Evolutionary conservation across 2,888 invertebrate genomes (phyloP).

Genomic region (Drosophila glabriapex): DNA sequence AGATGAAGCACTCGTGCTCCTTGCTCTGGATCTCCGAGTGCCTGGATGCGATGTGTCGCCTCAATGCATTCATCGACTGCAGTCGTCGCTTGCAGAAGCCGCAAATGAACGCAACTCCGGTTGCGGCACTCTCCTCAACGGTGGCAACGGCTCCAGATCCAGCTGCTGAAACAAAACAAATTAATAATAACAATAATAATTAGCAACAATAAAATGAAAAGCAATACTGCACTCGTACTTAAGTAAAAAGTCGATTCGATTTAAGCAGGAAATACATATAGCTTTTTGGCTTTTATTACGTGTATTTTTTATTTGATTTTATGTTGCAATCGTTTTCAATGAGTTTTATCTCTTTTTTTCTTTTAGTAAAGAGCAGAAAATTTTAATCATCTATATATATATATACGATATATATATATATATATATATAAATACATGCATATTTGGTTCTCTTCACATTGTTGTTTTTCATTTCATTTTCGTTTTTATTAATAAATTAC

Average conservation of each 20-base stretch:
- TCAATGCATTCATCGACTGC: slow-evolving; percentile 83
- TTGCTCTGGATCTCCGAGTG: slow-evolving; percentile 82
- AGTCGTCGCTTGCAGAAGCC: slow-evolving; percentile 81
- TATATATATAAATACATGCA: slow-evolving; percentile 34
- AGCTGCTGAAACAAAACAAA: slow-evolving; percentile 23
- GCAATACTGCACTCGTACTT: not conserved
- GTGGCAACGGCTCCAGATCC: not conserved
- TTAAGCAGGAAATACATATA: slow-evolving; percentile 59
- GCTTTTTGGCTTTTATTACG: slow-evolving; percentile 50
- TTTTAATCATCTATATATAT: slow-evolving; percentile 3
- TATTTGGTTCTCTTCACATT: slow-evolving; percentile 43
- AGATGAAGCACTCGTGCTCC: slow-evolving; percentile 82
- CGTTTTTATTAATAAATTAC: slow-evolving; percentile 22
- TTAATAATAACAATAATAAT: not conserved
- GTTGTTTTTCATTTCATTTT: not conserved
- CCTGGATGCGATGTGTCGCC: slow-evolving; percentile 84
- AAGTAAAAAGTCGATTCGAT: slow-evolving; percentile 13
- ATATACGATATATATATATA: slow-evolving; percentile 12
- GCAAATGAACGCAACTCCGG: slow-evolving; percentile 71
- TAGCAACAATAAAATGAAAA: too few species aligned
- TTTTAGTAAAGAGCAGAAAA: slow-evolving; percentile 23
- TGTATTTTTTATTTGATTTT: slow-evolving; percentile 39
- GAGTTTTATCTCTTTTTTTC: slow-evolving; percentile 8
- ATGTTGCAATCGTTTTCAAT: slow-evolving; percentile 16
- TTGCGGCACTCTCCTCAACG: slow-evolving; percentile 41